These are phyloP conservation scores for Polyergus mexicanus DNA, from an alignment of 1,140 invertebrate genomes.

Conservation along the genomic window DNA sequence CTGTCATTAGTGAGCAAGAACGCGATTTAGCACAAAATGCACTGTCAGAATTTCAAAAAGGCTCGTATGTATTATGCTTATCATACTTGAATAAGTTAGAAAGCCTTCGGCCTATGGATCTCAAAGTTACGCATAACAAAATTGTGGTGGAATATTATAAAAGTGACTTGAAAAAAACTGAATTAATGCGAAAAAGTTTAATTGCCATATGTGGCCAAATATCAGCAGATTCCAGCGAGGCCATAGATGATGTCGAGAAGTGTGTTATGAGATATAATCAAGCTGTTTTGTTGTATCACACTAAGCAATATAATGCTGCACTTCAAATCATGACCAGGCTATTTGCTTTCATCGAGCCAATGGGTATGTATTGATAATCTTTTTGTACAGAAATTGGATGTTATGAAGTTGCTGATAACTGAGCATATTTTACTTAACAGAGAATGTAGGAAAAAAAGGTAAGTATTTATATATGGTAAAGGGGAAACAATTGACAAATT, in stretches of 20 bases:
- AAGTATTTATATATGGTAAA: background rate
- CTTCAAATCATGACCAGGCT: conserved; percentile 91
- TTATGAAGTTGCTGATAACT: background rate
- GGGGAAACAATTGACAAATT: background rate
- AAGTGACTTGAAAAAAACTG: conserved; percentile 90
- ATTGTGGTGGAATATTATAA: conserved; percentile 91
- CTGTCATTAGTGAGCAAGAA: conserved; percentile 87
- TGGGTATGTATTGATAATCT: conserved; percentile 86
- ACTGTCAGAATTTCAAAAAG: conserved; percentile 87
- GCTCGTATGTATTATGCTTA: conserved; percentile 88
- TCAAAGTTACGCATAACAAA: conserved; percentile 92
- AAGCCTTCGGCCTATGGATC: conserved; percentile 87
- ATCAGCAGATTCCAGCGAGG: conserved; percentile 86
- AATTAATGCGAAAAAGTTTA: conserved; percentile 90
- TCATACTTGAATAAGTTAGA: conserved; percentile 88
- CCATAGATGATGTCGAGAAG: conserved; percentile 90
- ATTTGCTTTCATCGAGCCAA: conserved; percentile 91
- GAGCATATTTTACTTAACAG: background rate
- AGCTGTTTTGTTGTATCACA: conserved; percentile 93
- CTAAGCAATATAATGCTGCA: conserved; percentile 92
- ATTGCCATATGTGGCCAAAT: conserved; percentile 88
- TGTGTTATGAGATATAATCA: conserved; percentile 93
- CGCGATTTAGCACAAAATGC: conserved; percentile 87
- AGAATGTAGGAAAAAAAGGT: background rate
- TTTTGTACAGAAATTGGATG: conserved; percentile 1